phyloP scores from a whole-genome alignment of 1,140 invertebrate genomes.

The Mizuhopecten yessoensis region DNA sequence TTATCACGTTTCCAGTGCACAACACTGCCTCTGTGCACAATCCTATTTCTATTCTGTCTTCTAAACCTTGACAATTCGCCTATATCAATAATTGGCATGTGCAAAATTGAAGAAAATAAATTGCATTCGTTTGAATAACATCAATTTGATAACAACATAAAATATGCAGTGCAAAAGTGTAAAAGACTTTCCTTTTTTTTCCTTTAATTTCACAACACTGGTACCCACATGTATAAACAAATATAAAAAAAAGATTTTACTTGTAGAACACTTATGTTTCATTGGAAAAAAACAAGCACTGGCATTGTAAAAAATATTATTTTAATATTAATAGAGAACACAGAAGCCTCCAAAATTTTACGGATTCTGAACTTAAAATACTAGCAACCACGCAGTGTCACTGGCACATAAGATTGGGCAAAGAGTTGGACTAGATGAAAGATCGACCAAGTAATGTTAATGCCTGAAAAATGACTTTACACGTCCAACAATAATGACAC shows the following conservation, averaged over 20 bases:
- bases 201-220: background rate
- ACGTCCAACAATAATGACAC: background rate
- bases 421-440: constrained; percentile 1
- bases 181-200: background rate
- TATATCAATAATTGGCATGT: background rate
- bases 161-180: constrained; percentile 38
- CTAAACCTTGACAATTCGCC: background rate
- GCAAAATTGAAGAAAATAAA: background rate
- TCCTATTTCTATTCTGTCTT: no score
- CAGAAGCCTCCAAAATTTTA: background rate
- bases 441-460: background rate
- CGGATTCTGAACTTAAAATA: background rate
- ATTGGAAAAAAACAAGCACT: background rate
- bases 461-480: background rate
- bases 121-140: background rate
- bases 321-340: background rate
- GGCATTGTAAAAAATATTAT: background rate
- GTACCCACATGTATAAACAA: background rate
- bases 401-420: background rate
- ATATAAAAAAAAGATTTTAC: background rate
- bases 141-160: background rate
- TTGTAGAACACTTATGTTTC: background rate
- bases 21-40: background rate
- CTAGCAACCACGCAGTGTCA: background rate
- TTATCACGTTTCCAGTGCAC: constrained; percentile 12